These are phyloP conservation scores for Habroteleia sp. DNA, from an alignment of 2,888 invertebrate species.

Conservation along the genomic window DNA sequence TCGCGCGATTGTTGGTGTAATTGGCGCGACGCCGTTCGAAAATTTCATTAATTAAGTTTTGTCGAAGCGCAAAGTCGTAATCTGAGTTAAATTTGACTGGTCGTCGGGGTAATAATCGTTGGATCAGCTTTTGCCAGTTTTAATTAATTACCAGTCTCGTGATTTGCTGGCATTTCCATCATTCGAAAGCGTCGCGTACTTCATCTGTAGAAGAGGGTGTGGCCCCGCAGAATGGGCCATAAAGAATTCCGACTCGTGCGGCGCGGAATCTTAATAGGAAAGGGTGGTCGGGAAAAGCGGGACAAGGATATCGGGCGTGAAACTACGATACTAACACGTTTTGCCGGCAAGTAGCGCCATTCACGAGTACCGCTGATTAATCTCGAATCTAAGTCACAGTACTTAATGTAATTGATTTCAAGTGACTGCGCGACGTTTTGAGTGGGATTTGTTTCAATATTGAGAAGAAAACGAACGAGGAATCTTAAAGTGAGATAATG, in stretches of 20 bases:
- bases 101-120: conserved; percentile 21
- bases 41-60: conserved; percentile 25
- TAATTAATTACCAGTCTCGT: conserved; percentile 45
- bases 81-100: conserved; percentile 12
- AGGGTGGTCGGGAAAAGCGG: conserved; percentile 56
- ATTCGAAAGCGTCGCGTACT: conserved; percentile 40
- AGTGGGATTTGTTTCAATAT: background rate
- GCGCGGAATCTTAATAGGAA: conserved; percentile 75
- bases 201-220: conserved; percentile 60
- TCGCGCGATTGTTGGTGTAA: no score
- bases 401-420: conserved; percentile 55
- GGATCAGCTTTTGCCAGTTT: conserved; percentile 28
- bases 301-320: conserved; percentile 59
- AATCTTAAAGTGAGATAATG: no score
- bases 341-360: conserved; percentile 14
- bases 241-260: conserved; percentile 73
- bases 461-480: background rate
- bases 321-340: conserved; percentile 51
- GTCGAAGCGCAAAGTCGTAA: conserved; percentile 12
- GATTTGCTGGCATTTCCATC: conserved; percentile 40
- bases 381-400: conserved; percentile 40
- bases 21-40: no score
- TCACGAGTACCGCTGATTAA: conserved; percentile 43
- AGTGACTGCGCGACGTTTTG: conserved; percentile 37
- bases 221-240: conserved; percentile 61